phyloP scores from a whole-genome alignment of 2,888 invertebrate species.

The Nineta flava region DNA sequence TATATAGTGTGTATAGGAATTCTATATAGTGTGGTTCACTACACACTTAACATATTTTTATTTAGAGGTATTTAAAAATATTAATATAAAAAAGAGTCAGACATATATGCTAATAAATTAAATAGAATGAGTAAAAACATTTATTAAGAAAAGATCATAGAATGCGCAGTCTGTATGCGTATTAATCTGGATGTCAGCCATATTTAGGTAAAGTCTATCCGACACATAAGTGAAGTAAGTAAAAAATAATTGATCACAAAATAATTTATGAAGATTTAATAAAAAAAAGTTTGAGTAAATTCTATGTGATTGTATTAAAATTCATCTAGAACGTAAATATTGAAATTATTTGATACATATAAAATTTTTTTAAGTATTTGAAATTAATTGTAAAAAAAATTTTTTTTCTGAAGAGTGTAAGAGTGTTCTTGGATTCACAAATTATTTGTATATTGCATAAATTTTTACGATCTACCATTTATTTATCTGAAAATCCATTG shows the following conservation, averaged over 20 bases:
- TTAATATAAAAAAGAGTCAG: neutral
- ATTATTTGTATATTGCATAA: neutral
- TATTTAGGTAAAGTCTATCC: slow-evolving; percentile 7
- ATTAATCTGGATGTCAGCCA: slow-evolving; percentile 6
- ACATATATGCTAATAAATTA: neutral
- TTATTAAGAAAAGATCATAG: slow-evolving; percentile 1
- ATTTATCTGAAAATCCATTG: too few relatives aligned
- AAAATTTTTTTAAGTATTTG: neutral
- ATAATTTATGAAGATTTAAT: neutral
- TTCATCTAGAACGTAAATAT: neutral
- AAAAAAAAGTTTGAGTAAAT: neutral
- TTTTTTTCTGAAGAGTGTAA: too few relatives aligned
- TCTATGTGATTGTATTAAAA: neutral
- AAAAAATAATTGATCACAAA: neutral
- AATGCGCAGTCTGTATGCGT: slow-evolving; percentile 6
- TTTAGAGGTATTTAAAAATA: too few relatives aligned
- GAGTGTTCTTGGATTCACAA: neutral
- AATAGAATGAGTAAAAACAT: neutral
- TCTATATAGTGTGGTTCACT: too few relatives aligned
- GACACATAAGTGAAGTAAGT: slow-evolving; percentile 6
- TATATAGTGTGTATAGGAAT: too few relatives aligned
- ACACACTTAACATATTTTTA: too few relatives aligned
- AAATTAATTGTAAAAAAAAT: neutral
- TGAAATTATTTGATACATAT: neutral
- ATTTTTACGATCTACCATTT: neutral